Evolutionary conservation across 2,888 invertebrate genomes (phyloP).

Genomic region (Tortricodes alternella): DNA sequence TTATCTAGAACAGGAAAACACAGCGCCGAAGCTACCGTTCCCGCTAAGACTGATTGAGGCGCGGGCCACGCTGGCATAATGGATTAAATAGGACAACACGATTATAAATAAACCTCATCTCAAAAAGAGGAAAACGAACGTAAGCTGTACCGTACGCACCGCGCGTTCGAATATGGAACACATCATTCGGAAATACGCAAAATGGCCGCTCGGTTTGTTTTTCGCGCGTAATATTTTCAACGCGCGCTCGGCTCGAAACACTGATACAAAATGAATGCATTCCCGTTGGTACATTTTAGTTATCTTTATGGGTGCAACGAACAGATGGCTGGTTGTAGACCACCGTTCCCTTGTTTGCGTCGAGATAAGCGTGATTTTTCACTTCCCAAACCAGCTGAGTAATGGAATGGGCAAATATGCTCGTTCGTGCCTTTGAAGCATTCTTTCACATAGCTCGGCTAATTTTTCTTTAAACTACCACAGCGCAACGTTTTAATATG

Average conservation of each 20-base stretch:
- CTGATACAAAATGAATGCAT: constrained; percentile 71
- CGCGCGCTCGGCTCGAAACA: constrained; percentile 62
- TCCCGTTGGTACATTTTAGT: constrained; percentile 73
- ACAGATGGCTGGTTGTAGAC: constrained; percentile 76
- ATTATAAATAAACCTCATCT: constrained; percentile 81
- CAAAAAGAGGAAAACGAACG: constrained; percentile 73
- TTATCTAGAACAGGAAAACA: constrained; percentile 53
- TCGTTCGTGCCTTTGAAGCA: constrained; percentile 62
- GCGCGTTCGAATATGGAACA: constrained; percentile 79
- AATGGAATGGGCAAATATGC: constrained; percentile 71
- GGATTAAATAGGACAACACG: constrained; percentile 82
- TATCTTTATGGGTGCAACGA: constrained; percentile 82
- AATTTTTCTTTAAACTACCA: constrained; percentile 60
- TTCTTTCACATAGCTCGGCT: constrained; percentile 62
- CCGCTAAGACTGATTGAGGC: constrained; percentile 75
- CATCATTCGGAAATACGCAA: constrained; percentile 77
- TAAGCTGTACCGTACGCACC: constrained; percentile 68
- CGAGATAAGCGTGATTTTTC: constrained; percentile 81
- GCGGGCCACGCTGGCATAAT: constrained; percentile 69
- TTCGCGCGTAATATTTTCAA: constrained; percentile 70
- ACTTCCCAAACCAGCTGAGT: constrained; percentile 76
- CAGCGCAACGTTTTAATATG: constrained; percentile 14
- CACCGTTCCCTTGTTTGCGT: constrained; percentile 70
- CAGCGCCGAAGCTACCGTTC: constrained; percentile 71
- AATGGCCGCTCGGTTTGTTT: constrained; percentile 66